These are phyloP conservation scores for Carposina sasakii DNA, from an alignment of 1,140 invertebrate genomes.

Conservation along the genomic window DNA sequence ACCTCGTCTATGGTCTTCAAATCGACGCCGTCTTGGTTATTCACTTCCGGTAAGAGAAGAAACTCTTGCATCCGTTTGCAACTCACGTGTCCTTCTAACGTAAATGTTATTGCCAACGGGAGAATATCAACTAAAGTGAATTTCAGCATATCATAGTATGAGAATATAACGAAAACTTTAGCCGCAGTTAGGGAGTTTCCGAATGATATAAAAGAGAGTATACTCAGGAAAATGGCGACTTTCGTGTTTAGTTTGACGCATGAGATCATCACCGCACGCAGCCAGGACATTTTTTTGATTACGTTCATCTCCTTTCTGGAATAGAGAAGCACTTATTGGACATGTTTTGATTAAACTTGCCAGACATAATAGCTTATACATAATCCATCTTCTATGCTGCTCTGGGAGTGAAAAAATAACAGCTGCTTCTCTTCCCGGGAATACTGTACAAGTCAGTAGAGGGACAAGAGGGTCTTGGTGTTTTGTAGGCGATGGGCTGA, in stretches of 20 bases:
- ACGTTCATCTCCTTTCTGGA: conserved; percentile 78
- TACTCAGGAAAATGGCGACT: conserved; percentile 83
- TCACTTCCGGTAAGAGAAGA: conserved; percentile 74
- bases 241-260: conserved; percentile 81
- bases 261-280: conserved; percentile 79
- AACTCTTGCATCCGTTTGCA: conserved; percentile 80
- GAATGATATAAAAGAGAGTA: conserved; percentile 83
- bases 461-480: too few relatives aligned
- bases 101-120: conserved; percentile 77
- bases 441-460: too few relatives aligned
- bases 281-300: conserved; percentile 78
- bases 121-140: conserved; percentile 83
- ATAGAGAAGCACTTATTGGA: too few relatives aligned
- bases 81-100: conserved; percentile 76
- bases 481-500: too few relatives aligned
- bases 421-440: too few relatives aligned
- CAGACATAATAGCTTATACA: too few relatives aligned
- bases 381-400: too few relatives aligned
- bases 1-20: conserved; percentile 39
- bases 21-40: conserved; percentile 49
- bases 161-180: conserved; percentile 83
- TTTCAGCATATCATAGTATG: conserved; percentile 81
- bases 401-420: too few relatives aligned
- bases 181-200: conserved; percentile 81
- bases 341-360: too few relatives aligned